Base-by-base conservation (phyloP, 2,888 invertebrate genomes). In the Syrphus vitripennis region DNA sequence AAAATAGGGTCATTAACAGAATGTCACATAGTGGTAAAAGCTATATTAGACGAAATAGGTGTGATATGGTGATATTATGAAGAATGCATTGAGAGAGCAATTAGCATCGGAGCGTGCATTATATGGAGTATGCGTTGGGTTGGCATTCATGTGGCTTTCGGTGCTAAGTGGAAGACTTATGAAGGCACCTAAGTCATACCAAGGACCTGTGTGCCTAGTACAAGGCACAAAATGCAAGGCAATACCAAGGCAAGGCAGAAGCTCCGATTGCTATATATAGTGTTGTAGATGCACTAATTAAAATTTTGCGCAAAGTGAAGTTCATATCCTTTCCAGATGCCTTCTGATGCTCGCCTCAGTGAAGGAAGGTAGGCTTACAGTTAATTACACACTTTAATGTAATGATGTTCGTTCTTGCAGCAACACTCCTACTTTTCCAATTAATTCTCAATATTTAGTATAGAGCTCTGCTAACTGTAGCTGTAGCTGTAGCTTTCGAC, bases 251-350 rank as follows among this genome's bases (percentile, higher is more conserved):
- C 3, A 42, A n/a, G n/a, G n/a, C 21, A 67, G 14, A 19, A 16
- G 50, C 61, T 74, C 61, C 31, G 16, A 55, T 65, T 63, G 40
- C 71, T 57, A 42, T 37, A 19, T 57, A 42, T 37, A 19, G 16
- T 45, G 7, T 16, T 42, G n/a, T 42, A 71, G 71, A 53, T 78
- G 67, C 77, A 83, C 82, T 83, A 83, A 83, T 78, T 83, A 83
- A 83, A 83, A 83, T 83, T 83, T 78, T 83, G 71, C 82, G 40
- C 82, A 78, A 83, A 83, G 71, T 83, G 77, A 78, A 83, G 77
- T 78, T 83, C 78, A 83, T 78, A 83, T 83, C 78, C 77, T 74
- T 78, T 83, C 48, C 65, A 78, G 63, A 70, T 63, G 81, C 76
- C 55, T 48, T 53, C 40, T 67, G n/a, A n/a, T n/a, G 31, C 40